Evolutionary conservation across 1,140 invertebrate species (phyloP), one percentile per base, ranked within the genome.

Genomic region (Streblospio benedicti): DNA sequence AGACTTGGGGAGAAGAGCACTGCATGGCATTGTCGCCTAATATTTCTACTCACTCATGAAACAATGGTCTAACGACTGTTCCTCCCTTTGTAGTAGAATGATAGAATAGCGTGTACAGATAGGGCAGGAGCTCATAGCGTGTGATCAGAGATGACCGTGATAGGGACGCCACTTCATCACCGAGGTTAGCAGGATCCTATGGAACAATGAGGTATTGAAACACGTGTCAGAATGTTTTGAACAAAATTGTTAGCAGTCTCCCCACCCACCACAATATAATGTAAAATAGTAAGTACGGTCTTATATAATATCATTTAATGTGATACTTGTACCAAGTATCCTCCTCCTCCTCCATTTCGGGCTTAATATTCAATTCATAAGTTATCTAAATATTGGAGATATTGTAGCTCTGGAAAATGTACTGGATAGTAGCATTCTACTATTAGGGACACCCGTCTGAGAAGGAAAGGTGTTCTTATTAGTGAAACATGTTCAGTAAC

Each of bases 91-190:
- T 68, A 72, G 89, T 84, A 0, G 87, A 85, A 16, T 80, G 73
- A 74, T 82, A 87, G 69, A 91, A 88, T 33, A 89, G 74, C 0
- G 87, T 87, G 71, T 91, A 91, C 38, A 90, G 82, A 72, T 89
- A 88, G 0, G 89, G 88, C 31, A 91, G 72, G 2, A 91, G 73
- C 2, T 76, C 75, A 70, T 92, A 91, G 45, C 89, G 81, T 6
- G 18, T 61, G 4, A 52, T 9, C 9, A 52, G 18, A 4, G 28
- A 16, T 16, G 16, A 23, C n/a, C 50, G 50, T 25, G 50, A 25
- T 27, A 30, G 50, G 3, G 14, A 16, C 18, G 50, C 28, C 4
- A 52, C 50, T 18, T 52, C 50, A 9, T 52, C 50, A 27, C 28
- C 28, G 28, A 52, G 31, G 16, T 30, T 25, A 16, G 20, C 50